Percentiles rank a stretch among this genome's conserved stretches.
Conservation (phyloP, 2,888 invertebrate species). For the Pristionchus exspectatus region DNA sequence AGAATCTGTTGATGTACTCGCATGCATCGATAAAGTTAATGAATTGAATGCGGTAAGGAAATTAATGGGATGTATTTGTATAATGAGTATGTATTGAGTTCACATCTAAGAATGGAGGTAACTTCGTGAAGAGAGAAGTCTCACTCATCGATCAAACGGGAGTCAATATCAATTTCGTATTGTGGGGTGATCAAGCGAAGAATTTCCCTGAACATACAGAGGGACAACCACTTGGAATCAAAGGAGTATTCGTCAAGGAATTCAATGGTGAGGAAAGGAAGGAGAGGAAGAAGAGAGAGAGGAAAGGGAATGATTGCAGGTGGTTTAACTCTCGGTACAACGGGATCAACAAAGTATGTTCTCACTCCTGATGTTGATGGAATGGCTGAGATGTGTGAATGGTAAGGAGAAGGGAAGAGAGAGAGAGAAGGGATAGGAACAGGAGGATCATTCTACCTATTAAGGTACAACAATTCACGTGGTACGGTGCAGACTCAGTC, state of each 20-base stretch:
- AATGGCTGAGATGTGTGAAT: conserved; percentile 89
- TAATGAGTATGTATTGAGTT: conserved; percentile 58
- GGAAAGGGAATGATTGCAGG: conserved; percentile 57
- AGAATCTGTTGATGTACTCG: conserved; percentile 72
- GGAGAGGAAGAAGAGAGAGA: not conserved
- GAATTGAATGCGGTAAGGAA: conserved; percentile 58
- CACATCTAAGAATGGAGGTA: conserved; percentile 65
- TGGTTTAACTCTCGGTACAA: conserved; percentile 80
- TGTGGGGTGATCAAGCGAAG: conserved; percentile 89
- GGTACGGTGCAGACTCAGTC: conserved; percentile 26
- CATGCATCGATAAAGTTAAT: conserved; percentile 70
- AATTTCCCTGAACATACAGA: conserved; percentile 84
- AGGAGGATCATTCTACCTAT: conserved; percentile 83
- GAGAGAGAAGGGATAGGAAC: conserved; percentile 82
- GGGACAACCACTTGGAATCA: conserved; percentile 88
- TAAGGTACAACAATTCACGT: conserved; percentile 89
- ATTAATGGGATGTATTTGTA: not conserved
- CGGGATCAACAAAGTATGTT: conserved; percentile 82
- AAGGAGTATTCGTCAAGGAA: conserved; percentile 90
- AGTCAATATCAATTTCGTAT: conserved; percentile 58
- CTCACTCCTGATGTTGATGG: conserved; percentile 92
- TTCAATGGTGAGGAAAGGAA: conserved; percentile 86
- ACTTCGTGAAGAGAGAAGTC: conserved; percentile 90
- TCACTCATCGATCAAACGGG: conserved; percentile 35
- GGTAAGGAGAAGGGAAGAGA: conserved; percentile 88